Evolutionary conservation across 2,797 vertebrate species (phyloP).

Genomic region (Cuniculus paca): DNA sequence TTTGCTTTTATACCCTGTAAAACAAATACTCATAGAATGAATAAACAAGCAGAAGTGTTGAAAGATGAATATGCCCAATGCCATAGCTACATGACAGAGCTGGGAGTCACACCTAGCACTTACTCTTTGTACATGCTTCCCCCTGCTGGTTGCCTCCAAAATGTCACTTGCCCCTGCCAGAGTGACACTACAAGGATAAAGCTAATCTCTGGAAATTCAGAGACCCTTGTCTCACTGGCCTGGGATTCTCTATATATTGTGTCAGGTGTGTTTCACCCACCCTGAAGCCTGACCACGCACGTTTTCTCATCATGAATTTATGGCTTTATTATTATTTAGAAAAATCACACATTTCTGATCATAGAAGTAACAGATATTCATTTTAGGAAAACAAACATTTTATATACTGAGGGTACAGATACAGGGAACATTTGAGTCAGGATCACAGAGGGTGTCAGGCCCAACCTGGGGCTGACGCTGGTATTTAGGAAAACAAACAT

Average conservation of each 20-base stretch:
- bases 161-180: neutral
- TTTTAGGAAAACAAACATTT: neutral
- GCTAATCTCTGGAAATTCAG: neutral
- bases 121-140: neutral
- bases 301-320: neutral
- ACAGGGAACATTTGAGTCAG: neutral
- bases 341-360: slow-evolving; percentile 1
- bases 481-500: too few relatives aligned
- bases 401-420: neutral
- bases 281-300: neutral
- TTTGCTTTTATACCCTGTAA: neutral
- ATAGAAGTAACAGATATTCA: neutral
- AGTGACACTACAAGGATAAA: neutral
- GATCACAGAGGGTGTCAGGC: neutral
- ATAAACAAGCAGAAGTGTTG: neutral
- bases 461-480: neutral
- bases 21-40: neutral
- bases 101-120: neutral
- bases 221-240: neutral
- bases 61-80: accelerated
- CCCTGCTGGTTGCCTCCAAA: neutral
- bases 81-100: neutral
- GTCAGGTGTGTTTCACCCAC: neutral
- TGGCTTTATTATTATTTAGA: neutral
- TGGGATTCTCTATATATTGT: neutral